These are phyloP conservation scores for Leucoraja ocellata DNA, from an alignment of 2,797 vertebrate species.

Conservation along the genomic window DNA sequence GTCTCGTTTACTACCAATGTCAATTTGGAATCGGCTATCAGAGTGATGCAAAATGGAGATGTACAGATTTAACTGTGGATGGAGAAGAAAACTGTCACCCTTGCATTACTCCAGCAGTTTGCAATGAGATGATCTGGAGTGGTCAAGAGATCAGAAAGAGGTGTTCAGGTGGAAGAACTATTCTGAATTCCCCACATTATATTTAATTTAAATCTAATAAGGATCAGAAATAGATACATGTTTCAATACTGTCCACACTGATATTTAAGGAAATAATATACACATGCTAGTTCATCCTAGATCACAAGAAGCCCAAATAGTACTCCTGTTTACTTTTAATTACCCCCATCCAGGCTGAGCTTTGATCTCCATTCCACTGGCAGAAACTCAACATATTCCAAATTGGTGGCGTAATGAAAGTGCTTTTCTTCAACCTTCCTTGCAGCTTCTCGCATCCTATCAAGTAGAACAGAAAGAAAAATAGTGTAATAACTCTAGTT, in stretches of 20 bases:
- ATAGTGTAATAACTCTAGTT: no score
- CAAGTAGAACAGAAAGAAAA: constrained; percentile 35
- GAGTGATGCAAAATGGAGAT: no score
- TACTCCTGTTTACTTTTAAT: constrained; percentile 40
- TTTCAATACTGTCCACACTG: background rate
- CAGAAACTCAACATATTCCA: constrained; percentile 87
- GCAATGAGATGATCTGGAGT: no score
- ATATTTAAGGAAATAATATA: background rate
- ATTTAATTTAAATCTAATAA: background rate
- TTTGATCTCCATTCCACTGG: constrained; percentile 97
- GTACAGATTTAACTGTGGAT: no score
- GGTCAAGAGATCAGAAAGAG: no score
- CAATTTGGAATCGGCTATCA: no score
- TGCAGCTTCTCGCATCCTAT: constrained; percentile 88
- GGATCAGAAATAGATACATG: background rate
- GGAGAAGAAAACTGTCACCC: no score
- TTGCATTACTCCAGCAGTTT: no score
- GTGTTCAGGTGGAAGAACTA: no score
- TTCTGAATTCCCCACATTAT: no score
- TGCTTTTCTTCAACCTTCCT: constrained; percentile 95
- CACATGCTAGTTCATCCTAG: background rate
- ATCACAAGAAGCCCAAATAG: background rate
- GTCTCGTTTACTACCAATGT: no score
- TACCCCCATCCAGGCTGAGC: constrained; percentile 89
- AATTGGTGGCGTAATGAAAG: constrained; percentile 72